phyloP scores from a whole-genome alignment of 2,113 vertebrate species.

The Reinhardtius hippoglossoides region DNA sequence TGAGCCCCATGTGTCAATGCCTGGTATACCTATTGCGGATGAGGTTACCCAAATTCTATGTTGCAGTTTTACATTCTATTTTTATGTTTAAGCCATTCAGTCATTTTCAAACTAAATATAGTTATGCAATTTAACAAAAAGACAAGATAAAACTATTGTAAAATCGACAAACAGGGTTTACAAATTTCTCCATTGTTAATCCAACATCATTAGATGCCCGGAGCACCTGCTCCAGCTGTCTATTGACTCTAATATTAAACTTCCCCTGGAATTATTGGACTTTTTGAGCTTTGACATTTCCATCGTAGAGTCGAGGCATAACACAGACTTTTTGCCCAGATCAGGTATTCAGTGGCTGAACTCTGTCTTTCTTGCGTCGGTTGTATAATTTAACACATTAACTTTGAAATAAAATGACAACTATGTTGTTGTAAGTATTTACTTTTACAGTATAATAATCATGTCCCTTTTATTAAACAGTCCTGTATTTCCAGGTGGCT shows the following conservation, averaged over 20 bases:
- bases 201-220: neutral
- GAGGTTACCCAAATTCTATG: too few relatives aligned
- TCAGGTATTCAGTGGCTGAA: neutral
- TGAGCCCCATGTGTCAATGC: too few relatives aligned
- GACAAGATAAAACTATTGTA: neutral
- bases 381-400: neutral
- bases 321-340: neutral
- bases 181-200: neutral
- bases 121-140: neutral
- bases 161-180: neutral
- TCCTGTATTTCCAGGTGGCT: too few relatives aligned
- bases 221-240: neutral
- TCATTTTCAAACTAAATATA: neutral
- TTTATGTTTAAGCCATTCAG: neutral
- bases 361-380: neutral
- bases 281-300: conserved; percentile 9
- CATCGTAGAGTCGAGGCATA: neutral
- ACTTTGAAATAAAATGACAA: neutral
- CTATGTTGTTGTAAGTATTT: too few relatives aligned
- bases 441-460: too few relatives aligned
- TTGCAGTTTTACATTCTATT: too few relatives aligned
- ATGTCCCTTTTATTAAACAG: too few relatives aligned
- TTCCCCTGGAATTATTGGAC: neutral
- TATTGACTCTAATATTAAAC: neutral
- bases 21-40: too few relatives aligned